Base-by-base conservation (phyloP, 1,140 invertebrate species). In the Nylanderia fulva region DNA sequence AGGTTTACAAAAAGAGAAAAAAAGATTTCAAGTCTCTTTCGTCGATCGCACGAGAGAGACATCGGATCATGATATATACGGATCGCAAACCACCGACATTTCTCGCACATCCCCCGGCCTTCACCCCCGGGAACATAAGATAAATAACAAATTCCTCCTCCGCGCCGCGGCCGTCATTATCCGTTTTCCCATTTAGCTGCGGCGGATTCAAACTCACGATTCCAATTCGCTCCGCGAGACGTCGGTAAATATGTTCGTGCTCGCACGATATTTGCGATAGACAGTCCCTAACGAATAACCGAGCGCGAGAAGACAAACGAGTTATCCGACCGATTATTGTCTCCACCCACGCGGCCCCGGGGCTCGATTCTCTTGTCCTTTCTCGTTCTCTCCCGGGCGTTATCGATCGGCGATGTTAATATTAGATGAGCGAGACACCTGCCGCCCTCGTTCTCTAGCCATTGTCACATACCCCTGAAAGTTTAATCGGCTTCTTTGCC, bases 321-420 rank as follows among this genome's bases (percentile, higher is more conserved):
- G 89, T 90, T 90, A 90, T 90, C 83, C 83, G 85, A 66, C 83
- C 89, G 88, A 90, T 90, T 90, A 90, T 90, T 90, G 89, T 90
- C 86, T 86, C 89, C 89, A 84, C 86, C 88, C 88, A 89, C 80
- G 64, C 77, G 60, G 60, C 42, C 60, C 11, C 71, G 36, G 42
- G 39, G 66, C 87, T 75, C 74, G 71, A 80, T 85, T 29, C 63
- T 82, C 60, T 79, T 45, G 29, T 58, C 48, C 54, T 84, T 52
- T 54, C 63, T 63, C 76, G n/a, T 66, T 83, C 48, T 71, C 63
- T 56, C 69, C 13, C 29, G 58, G 58, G 56, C 71, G 72, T 77
- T 90, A 90, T 90, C 89, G 88, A 90, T 75, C 89, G 66, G n/a
- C 58, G 72, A 80, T 86, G 89, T 90, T 90, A 90, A 90, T 90